These are phyloP conservation scores for Stictonetta naevosa DNA, from an alignment of 2,113 vertebrate species.

Conservation along the genomic window DNA sequence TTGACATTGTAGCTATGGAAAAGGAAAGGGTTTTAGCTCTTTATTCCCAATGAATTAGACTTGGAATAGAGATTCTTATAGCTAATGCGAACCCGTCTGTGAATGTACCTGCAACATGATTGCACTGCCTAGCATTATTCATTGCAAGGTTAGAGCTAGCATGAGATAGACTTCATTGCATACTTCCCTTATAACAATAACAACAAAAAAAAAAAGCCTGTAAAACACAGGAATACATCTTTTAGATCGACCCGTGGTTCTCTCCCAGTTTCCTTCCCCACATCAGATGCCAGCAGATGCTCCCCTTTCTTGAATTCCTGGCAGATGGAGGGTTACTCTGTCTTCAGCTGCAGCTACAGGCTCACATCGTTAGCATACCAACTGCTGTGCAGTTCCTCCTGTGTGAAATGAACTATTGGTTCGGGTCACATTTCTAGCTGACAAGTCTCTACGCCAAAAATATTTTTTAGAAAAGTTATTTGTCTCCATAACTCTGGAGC, in stretches of 20 bases:
- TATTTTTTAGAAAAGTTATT: not conserved
- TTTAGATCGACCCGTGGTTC: not conserved
- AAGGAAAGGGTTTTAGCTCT: not conserved
- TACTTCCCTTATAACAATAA: not conserved
- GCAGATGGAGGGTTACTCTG: not conserved
- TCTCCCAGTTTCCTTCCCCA: not conserved
- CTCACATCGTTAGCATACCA: not conserved
- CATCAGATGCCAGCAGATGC: not conserved
- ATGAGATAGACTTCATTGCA: not conserved
- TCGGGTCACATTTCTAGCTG: not conserved
- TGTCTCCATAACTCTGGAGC: not conserved
- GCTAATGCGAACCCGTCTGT: not conserved
- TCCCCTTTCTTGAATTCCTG: not conserved
- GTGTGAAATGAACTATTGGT: not conserved
- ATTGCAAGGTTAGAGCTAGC: not conserved
- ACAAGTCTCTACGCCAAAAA: not conserved
- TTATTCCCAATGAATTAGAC: not conserved
- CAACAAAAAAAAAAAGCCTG: not conserved
- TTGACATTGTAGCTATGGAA: not conserved
- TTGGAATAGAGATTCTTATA: not conserved
- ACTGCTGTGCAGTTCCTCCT: not conserved
- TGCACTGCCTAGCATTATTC: not conserved
- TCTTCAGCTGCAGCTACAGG: accelerated
- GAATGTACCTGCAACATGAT: not conserved
- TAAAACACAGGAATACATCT: not conserved